phyloP scores from a whole-genome alignment of 2,888 invertebrate species.

The Caenorhabditis wallacei region DNA sequence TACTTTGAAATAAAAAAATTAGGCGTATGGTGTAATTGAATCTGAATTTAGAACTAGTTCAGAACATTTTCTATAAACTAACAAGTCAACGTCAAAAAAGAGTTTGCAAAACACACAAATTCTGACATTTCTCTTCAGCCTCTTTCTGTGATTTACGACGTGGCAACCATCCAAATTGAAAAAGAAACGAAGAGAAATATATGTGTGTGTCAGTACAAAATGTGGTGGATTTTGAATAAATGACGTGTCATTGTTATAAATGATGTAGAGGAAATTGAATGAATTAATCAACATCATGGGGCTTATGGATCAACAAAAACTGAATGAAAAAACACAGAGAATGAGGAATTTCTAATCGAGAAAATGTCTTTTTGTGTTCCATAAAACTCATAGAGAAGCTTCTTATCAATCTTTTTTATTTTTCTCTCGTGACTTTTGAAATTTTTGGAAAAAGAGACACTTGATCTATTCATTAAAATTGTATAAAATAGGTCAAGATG shows the following conservation, averaged over 20 bases:
- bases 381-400: conserved; percentile 18
- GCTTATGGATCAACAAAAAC: background rate
- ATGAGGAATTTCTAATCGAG: conserved; percentile 15
- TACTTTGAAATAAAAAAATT: no score
- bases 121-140: background rate
- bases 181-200: background rate
- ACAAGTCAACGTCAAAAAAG: no score
- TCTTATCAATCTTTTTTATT: conserved; percentile 8
- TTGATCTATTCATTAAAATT: conserved; percentile 6
- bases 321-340: background rate
- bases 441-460: background rate
- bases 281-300: background rate
- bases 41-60: no score
- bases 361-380: conserved; percentile 8
- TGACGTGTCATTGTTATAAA: conserved; percentile 9
- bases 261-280: conserved; percentile 18
- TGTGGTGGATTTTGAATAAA: background rate
- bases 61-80: no score
- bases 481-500: background rate
- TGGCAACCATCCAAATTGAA: conserved; percentile 17
- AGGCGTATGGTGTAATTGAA: no score
- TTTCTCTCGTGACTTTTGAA: conserved; percentile 18
- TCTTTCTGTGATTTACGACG: conserved; percentile 23
- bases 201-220: conserved; percentile 2
- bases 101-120: no score